phyloP scores from a whole-genome alignment of 2,888 invertebrate species.

The Allophyes oxyacanthae region DNA sequence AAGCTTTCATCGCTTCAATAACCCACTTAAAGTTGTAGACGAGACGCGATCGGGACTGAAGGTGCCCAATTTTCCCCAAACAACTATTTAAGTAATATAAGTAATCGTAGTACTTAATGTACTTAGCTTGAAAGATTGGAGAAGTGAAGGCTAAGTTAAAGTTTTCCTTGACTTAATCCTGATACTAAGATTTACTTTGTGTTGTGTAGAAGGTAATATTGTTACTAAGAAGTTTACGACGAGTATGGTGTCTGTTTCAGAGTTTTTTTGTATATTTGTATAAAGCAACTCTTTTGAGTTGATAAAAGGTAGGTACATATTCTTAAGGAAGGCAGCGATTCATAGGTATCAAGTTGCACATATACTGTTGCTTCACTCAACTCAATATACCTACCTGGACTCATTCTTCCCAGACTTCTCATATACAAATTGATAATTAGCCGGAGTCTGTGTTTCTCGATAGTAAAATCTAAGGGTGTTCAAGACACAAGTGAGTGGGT shows the following conservation, averaged over 20 bases:
- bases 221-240: background rate
- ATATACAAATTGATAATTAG: too few species aligned
- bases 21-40: slow-evolving; percentile 46
- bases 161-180: slow-evolving; percentile 17
- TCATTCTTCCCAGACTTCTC: too few species aligned
- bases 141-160: slow-evolving; percentile 33
- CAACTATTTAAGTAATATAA: slow-evolving; percentile 41
- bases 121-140: slow-evolving; percentile 29
- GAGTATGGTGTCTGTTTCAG: background rate
- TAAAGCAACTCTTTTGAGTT: slow-evolving; percentile 34
- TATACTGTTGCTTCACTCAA: too few species aligned
- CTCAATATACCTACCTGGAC: too few species aligned
- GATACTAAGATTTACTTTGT: too few species aligned
- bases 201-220: too few species aligned
- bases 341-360: slow-evolving; percentile 10
- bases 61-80: slow-evolving; percentile 9
- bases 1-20: slow-evolving; percentile 53
- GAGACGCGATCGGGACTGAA: slow-evolving; percentile 7
- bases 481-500: too few species aligned
- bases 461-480: too few species aligned
- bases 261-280: slow-evolving; percentile 2
- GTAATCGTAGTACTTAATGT: slow-evolving; percentile 32
- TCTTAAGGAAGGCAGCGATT: background rate
- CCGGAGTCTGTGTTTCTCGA: too few species aligned
- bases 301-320: slow-evolving; percentile 23